Percentiles rank a stretch among this genome's conserved stretches.
Evolutionary conservation across 2,797 vertebrate genomes (phyloP).

Genomic region (Tenualosa ilisha): DNA sequence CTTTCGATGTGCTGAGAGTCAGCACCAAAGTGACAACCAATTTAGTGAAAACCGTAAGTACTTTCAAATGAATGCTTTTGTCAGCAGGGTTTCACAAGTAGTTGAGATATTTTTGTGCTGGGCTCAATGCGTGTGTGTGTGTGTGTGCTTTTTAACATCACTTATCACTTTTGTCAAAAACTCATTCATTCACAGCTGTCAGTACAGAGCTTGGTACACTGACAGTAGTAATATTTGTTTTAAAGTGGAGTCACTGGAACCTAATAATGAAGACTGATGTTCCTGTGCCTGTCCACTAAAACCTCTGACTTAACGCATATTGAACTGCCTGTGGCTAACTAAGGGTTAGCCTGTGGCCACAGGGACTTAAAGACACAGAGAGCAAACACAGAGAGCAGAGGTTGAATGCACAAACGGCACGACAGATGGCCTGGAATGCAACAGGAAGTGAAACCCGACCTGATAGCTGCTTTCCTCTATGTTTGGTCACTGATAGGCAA

Average conservation of each 20-base stretch:
- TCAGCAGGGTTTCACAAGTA: neutral
- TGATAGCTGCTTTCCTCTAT: neutral
- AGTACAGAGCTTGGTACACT: neutral
- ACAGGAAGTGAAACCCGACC: neutral
- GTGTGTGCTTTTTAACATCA: neutral
- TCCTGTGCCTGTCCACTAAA: neutral
- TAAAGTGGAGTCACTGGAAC: neutral
- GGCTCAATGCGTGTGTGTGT: neutral
- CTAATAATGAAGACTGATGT: neutral
- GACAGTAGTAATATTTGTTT: neutral
- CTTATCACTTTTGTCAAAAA: neutral
- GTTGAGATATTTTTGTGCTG: neutral
- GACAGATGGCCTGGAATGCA: neutral
- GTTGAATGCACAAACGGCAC: neutral
- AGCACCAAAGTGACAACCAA: neutral
- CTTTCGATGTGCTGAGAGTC: neutral
- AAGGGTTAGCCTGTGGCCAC: neutral
- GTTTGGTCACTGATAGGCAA: neutral
- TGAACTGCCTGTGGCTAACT: neutral
- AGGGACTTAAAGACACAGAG: neutral
- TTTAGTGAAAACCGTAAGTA: slow-evolving; percentile 1
- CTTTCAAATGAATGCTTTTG: neutral
- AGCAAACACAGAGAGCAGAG: neutral
- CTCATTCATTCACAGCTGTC: neutral
- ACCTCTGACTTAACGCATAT: neutral